Conservation (phyloP, 2,888 invertebrate genomes). For the Drosophila affinis region DNA sequence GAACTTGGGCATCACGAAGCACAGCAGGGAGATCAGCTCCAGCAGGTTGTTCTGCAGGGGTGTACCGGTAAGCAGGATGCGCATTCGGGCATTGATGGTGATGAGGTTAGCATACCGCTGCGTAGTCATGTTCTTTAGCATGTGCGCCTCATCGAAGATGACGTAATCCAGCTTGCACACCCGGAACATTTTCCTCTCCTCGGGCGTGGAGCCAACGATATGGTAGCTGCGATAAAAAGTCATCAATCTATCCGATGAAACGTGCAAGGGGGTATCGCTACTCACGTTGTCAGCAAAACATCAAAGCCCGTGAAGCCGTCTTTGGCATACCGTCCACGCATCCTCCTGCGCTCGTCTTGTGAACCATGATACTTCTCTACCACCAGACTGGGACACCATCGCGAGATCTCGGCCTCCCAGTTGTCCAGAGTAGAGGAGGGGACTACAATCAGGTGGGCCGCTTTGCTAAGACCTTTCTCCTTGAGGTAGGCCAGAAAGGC, state of each 20-base stretch:
- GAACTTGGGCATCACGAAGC: constrained; percentile 98
- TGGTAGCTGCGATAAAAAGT: constrained; percentile 80
- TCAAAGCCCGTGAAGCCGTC: constrained; percentile 90
- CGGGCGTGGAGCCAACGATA: constrained; percentile 88
- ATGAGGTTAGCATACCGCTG: constrained; percentile 94
- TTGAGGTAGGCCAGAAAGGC: constrained; percentile 95
- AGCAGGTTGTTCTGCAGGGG: constrained; percentile 98
- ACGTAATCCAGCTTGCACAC: constrained; percentile 95
- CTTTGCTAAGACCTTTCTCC: constrained; percentile 89
- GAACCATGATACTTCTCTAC: constrained; percentile 95
- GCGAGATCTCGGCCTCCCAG: constrained; percentile 90
- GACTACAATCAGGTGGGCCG: constrained; percentile 96
- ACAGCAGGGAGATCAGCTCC: constrained; percentile 96
- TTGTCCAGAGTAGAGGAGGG: constrained; percentile 97
- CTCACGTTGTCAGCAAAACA: constrained; percentile 94
- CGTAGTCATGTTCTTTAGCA: constrained; percentile 98
- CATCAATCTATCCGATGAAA: not conserved
- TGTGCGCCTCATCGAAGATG: constrained; percentile 98
- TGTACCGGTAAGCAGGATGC: constrained; percentile 96
- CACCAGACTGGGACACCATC: constrained; percentile 91
- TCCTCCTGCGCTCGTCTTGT: constrained; percentile 91
- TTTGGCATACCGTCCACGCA: constrained; percentile 90
- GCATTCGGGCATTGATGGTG: constrained; percentile 93
- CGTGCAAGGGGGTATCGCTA: constrained; percentile 38
- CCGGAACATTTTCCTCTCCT: constrained; percentile 95